Conservation (phyloP, 2,888 invertebrate species). For the Callosobruchus maculatus region DNA sequence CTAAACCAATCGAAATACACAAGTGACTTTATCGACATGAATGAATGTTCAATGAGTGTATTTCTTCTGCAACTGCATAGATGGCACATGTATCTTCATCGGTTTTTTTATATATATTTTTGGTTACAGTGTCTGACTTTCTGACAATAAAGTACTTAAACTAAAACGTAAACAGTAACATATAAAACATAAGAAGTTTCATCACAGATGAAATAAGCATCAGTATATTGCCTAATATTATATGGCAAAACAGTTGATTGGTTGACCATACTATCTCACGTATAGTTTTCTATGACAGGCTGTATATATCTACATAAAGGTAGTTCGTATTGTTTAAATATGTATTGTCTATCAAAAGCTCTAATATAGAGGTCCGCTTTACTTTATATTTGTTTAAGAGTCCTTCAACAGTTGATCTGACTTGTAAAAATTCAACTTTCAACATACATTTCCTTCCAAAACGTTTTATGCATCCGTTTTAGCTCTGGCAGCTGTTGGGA, state of each 20-base stretch:
- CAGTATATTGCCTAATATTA: constrained; percentile 26
- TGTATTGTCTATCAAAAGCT: not conserved
- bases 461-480: no score
- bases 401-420: no score
- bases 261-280: constrained; percentile 2
- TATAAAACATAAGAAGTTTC: constrained; percentile 26
- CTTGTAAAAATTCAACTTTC: no score
- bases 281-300: not conserved
- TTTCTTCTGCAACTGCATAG: not conserved
- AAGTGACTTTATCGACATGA: not conserved
- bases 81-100: not conserved
- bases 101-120: not conserved
- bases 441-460: no score
- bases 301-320: not conserved
- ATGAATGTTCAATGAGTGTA: not conserved
- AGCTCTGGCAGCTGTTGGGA: no score
- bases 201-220: constrained; percentile 34
- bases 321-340: not conserved
- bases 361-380: no score
- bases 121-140: not conserved
- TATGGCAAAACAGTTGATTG: constrained; percentile 30
- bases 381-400: no score
- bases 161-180: constrained; percentile 11
- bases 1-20: not conserved
- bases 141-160: constrained; percentile 8